Evolutionary conservation across 2,797 vertebrate species (phyloP), one percentile per base, ranked within the genome.

Genomic region (Kryptolebias ocellatus): DNA sequence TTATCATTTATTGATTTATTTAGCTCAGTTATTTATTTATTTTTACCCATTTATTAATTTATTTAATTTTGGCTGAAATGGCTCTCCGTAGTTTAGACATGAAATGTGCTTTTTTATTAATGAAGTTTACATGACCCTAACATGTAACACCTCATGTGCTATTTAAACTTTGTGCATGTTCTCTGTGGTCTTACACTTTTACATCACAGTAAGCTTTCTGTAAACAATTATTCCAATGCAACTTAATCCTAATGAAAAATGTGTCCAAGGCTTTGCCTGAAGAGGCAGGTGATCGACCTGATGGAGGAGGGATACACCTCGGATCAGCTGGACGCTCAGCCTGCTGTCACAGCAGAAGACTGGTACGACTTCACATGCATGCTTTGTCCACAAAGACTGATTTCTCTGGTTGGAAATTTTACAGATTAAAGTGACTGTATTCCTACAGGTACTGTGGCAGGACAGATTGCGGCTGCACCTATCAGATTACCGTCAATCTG

Each of bases 211-310:
- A 17, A 53, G 15, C 20, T 34, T 17, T 17, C 8, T 58, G 39
- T 24, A 42, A 44, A 44, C 15, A 59, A 16, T 60, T 3, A 2
- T 24, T 7, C 29, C 7, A n/a, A 9, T 67, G 34, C 14, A 59
- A 4, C 31, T 6, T 6, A 4, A 4, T 49, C 0, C 5, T 15
- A 12, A 46, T 75, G 2, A 28, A 60, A 39, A 44, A 31, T 14
- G 8, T 76, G 59, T 50, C 20, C 54, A 14, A 74, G 97, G 71
- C 87, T 92, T 91, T 98, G 97, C 88, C 90, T 94, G 67, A 99
- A 99, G 87, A 93, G 90, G 16, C 98, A 99, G 86, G 73, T 96
- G 69, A 86, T 99, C 4, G 94, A 98, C 81, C 87, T 98, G 17
- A 29, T 92, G 51, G 92, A 89, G 0, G 95, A 97, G 76, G 96